These are phyloP conservation scores for Nomada lathburiana DNA, from an alignment of 2,888 invertebrate genomes.

Conservation along the genomic window DNA sequence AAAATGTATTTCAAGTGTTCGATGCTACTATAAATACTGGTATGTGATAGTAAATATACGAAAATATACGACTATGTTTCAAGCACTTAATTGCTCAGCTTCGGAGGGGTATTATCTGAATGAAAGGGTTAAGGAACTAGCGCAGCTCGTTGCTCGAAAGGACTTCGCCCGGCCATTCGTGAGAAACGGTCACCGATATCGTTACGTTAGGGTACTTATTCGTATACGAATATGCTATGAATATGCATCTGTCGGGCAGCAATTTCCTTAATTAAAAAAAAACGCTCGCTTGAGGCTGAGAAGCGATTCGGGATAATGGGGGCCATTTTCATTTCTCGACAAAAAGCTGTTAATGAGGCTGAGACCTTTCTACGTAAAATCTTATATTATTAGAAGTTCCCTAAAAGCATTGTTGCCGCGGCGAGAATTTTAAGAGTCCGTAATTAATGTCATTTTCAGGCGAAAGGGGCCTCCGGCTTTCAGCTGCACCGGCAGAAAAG, in stretches of 20 bases:
- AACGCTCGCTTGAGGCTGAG: conserved; percentile 13
- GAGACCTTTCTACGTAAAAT: neutral
- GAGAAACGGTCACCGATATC: neutral
- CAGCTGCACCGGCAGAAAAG: neutral
- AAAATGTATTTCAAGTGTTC: too few relatives aligned
- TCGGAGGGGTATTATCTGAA: too few relatives aligned
- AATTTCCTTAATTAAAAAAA: conserved; percentile 64
- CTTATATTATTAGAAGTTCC: conserved; percentile 37
- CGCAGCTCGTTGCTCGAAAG: neutral
- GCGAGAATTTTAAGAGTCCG: neutral
- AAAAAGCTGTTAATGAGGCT: conserved; percentile 49
- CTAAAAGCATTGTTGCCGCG: conserved; percentile 11
- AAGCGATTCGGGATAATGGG: conserved; percentile 30
- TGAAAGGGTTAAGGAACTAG: too few relatives aligned
- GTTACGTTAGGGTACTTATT: conserved; percentile 8
- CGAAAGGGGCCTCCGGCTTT: neutral
- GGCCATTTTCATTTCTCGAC: conserved; percentile 49
- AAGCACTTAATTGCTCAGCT: too few relatives aligned
- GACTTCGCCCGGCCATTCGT: neutral
- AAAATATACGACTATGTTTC: too few relatives aligned
- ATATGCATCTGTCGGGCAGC: conserved; percentile 36
- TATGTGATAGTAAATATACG: too few relatives aligned
- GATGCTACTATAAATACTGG: too few relatives aligned
- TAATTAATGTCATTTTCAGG: conserved; percentile 44
- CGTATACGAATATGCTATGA: conserved; percentile 26